Percentiles rank a stretch among this genome's conserved stretches.
Conservation (phyloP, 2,113 vertebrate species). For the Urocynchramus pylzowi region DNA sequence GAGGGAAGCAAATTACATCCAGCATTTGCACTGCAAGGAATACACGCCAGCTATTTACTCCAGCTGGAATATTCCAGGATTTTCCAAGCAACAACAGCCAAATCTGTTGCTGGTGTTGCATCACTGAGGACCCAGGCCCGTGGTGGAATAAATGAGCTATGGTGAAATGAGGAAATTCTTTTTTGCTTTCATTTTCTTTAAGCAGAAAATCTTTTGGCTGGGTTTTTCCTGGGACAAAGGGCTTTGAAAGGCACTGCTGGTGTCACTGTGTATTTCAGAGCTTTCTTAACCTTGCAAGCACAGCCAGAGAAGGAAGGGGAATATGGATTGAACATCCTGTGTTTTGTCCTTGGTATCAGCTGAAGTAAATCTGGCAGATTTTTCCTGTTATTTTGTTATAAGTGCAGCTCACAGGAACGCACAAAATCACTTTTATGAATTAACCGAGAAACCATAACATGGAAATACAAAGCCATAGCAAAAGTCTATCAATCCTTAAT, state of each 20-base stretch:
- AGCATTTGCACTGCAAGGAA: neutral
- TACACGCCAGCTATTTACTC: neutral
- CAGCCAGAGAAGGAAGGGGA: conserved; percentile 65
- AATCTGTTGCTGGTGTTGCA: neutral
- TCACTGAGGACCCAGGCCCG: neutral
- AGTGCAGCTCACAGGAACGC: conserved; percentile 49
- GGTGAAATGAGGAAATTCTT: neutral
- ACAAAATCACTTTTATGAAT: conserved; percentile 55
- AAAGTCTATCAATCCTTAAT: neutral
- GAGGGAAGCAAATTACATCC: neutral
- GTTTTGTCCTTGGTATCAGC: conserved; percentile 78
- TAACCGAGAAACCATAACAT: conserved; percentile 27
- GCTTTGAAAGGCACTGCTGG: conserved; percentile 2
- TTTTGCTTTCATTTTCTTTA: conserved; percentile 30
- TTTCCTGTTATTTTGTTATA: conserved; percentile 90
- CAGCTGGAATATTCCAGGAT: neutral
- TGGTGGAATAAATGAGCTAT: neutral
- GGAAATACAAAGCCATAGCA: neutral
- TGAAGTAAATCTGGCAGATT: conserved; percentile 80
- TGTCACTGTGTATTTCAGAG: conserved; percentile 41
- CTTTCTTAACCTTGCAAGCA: conserved; percentile 52
- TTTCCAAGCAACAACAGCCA: neutral
- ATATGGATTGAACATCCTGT: conserved; percentile 70
- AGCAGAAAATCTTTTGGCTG: neutral
- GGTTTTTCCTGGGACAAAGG: neutral